A percentile compares a stretch with the other conserved stretches of the same genome.
Evolutionary conservation across 2,888 invertebrate genomes (phyloP).

Genomic region (Nymphalis c-album): DNA sequence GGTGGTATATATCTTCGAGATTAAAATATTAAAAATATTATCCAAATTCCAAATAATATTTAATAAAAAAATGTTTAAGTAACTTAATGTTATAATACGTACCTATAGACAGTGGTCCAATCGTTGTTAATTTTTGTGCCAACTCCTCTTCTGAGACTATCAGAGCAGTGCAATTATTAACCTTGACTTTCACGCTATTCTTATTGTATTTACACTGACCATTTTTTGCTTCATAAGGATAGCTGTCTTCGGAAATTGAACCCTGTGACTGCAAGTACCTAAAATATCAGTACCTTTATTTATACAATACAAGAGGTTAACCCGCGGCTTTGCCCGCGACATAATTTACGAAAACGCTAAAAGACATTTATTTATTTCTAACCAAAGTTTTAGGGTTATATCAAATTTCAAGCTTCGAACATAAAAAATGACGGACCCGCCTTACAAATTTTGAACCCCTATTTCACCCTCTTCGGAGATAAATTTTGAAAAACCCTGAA

Average conservation of each 20-base stretch:
- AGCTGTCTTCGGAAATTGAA: conserved; percentile 10
- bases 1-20: too few species aligned
- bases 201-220: conserved; percentile 7
- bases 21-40: too few species aligned
- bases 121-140: not conserved
- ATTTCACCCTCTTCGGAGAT: too few species aligned
- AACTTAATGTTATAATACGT: not conserved
- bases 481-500: too few species aligned
- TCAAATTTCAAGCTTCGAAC: too few species aligned
- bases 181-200: not conserved
- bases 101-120: conserved; percentile 20
- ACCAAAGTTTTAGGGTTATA: too few species aligned
- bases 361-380: too few species aligned
- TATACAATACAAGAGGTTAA: too few species aligned
- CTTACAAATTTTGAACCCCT: too few species aligned
- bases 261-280: conserved; percentile 14
- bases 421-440: too few species aligned
- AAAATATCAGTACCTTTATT: not conserved
- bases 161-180: not conserved
- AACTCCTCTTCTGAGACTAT: not conserved
- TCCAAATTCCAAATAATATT: not conserved
- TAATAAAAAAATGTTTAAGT: not conserved
- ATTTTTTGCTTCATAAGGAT: conserved; percentile 9
- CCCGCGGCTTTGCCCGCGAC: too few species aligned
- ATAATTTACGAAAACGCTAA: too few species aligned